These are phyloP conservation scores for Lepetodrilus schrolli DNA, from an alignment of 2,888 invertebrate genomes.

Conservation along the genomic window DNA sequence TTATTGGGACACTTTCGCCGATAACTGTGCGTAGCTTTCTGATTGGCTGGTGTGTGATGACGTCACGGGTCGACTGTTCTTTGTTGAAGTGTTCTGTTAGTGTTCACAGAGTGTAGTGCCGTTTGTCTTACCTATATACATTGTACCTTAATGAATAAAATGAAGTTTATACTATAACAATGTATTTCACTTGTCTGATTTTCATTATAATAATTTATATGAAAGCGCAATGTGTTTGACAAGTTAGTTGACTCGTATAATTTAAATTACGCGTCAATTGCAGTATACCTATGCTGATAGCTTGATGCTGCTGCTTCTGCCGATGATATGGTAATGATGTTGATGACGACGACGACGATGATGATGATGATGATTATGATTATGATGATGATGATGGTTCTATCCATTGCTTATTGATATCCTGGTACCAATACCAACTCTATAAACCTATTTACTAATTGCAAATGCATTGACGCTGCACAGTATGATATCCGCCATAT, in stretches of 20 bases:
- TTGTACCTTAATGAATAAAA: too few species aligned
- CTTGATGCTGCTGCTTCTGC: too few species aligned
- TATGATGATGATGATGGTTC: not conserved
- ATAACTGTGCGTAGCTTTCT: not conserved
- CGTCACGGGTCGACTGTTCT: conserved; percentile 21
- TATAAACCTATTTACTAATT: too few species aligned
- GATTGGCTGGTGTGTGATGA: conserved; percentile 19
- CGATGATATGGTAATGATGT: too few species aligned
- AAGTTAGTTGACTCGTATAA: too few species aligned
- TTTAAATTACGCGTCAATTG: too few species aligned
- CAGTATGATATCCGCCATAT: not conserved
- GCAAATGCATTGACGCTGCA: not conserved
- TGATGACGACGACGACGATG: too few species aligned
- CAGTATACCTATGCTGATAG: too few species aligned
- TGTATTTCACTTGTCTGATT: too few species aligned
- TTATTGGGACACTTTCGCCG: too few species aligned
- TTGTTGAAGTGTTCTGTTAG: conserved; percentile 2
- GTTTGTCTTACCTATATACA: not conserved
- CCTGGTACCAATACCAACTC: not conserved
- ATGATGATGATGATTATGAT: too few species aligned
- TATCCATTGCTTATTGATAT: not conserved
- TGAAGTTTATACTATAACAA: not conserved
- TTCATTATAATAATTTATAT: not conserved
- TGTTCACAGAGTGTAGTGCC: conserved; percentile 10
- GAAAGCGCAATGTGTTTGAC: not conserved